phyloP scores from a whole-genome alignment of 2,113 vertebrate species.

The Excalfactoria chinensis region DNA sequence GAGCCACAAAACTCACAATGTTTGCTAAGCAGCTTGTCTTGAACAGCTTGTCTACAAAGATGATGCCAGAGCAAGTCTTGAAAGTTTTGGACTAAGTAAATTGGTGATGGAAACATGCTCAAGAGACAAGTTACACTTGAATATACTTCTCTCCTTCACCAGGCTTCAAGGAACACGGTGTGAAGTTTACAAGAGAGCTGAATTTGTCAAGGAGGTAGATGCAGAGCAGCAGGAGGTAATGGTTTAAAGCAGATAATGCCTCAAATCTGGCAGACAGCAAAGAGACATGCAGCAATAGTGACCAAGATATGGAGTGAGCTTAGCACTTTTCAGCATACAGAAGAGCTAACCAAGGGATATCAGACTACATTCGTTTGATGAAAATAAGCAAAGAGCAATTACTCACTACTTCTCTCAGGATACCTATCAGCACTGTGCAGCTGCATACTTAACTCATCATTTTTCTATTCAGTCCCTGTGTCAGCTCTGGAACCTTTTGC shows the following conservation, averaged over 20 bases:
- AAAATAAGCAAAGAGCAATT: not conserved
- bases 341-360: not conserved
- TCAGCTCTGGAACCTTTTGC: not conserved
- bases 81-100: not conserved
- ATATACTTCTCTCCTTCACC: not conserved
- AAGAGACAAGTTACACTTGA: not conserved
- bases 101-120: not conserved
- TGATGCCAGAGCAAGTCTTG: not conserved
- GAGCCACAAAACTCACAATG: not conserved
- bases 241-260: not conserved
- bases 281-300: not conserved
- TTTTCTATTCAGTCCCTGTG: not conserved
- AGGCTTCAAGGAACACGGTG: not conserved
- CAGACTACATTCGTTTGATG: not conserved
- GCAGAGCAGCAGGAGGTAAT: not conserved
- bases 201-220: not conserved
- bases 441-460: not conserved
- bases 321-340: rapidly evolving
- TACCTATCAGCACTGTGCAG: not conserved
- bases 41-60: not conserved
- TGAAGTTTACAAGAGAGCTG: not conserved
- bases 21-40: not conserved
- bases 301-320: not conserved
- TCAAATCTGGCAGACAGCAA: not conserved
- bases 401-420: not conserved